Evolutionary conservation across 2,113 vertebrate species (phyloP).

Genomic region (Trematomus loennbergii): DNA sequence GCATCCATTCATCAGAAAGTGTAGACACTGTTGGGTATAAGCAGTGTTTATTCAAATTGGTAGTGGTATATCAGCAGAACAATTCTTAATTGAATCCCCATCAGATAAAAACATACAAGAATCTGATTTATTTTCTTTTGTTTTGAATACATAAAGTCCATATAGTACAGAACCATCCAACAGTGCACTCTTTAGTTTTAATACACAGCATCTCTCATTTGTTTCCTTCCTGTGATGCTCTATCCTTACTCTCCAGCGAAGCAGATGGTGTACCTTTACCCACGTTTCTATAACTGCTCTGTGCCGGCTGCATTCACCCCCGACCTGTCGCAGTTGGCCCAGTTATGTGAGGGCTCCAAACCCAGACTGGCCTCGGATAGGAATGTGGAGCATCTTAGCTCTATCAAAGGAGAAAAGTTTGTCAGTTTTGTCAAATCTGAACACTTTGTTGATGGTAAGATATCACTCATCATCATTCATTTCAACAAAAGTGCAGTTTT

Average conservation of each 20-base stretch:
- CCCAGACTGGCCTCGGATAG: slow-evolving; percentile 63
- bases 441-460: slow-evolving; percentile 89
- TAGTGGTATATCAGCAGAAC: background rate
- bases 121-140: background rate
- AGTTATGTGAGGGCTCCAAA: slow-evolving; percentile 82
- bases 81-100: background rate
- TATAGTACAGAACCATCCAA: background rate
- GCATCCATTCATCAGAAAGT: background rate
- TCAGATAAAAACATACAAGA: background rate
- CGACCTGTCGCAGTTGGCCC: slow-evolving; percentile 83
- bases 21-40: background rate
- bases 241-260: slow-evolving; percentile 76
- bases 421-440: slow-evolving; percentile 91
- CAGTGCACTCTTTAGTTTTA: background rate
- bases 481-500: background rate
- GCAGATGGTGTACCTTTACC: slow-evolving; percentile 88
- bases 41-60: background rate
- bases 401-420: slow-evolving; percentile 86
- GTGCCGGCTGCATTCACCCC: slow-evolving; percentile 83
- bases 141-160: background rate
- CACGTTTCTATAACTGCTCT: slow-evolving; percentile 91
- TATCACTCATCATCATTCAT: background rate
- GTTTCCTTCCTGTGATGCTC: slow-evolving; percentile 5
- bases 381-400: slow-evolving; percentile 81
- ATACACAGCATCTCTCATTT: background rate